phyloP scores from a whole-genome alignment of 2,888 invertebrate genomes.

The Drosophila atripex region DNA sequence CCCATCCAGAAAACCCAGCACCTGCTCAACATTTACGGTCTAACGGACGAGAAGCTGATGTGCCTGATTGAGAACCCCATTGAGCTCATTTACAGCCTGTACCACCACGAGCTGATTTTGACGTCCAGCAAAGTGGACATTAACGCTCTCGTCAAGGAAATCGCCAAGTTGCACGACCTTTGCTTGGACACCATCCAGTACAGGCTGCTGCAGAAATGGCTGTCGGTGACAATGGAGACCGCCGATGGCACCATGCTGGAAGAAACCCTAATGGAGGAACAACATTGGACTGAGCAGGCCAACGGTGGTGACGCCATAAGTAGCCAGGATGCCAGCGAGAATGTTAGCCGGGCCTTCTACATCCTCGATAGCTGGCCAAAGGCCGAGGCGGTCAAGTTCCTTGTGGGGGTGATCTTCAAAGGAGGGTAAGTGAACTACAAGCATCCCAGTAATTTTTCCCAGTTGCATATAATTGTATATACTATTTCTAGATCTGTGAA shows the following conservation, averaged over 20 bases:
- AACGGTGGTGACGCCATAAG: slow-evolving; percentile 42
- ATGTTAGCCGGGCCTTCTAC: slow-evolving; percentile 82
- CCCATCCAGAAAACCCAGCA: slow-evolving; percentile 83
- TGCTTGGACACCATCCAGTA: slow-evolving; percentile 80
- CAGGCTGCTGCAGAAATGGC: slow-evolving; percentile 82
- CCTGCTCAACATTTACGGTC: slow-evolving; percentile 80
- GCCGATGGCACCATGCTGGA: slow-evolving; percentile 78
- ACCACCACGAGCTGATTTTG: slow-evolving; percentile 81
- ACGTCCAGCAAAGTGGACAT: slow-evolving; percentile 81
- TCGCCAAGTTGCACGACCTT: slow-evolving; percentile 79
- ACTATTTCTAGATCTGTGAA: slow-evolving; percentile 63
- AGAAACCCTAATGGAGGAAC: slow-evolving; percentile 83
- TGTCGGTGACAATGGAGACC: slow-evolving; percentile 76
- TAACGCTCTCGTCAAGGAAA: slow-evolving; percentile 81
- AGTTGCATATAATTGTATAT: background rate
- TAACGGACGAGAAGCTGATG: slow-evolving; percentile 82
- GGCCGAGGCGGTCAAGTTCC: slow-evolving; percentile 79
- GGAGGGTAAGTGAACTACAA: slow-evolving; percentile 74
- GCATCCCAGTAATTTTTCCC: background rate
- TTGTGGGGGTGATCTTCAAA: slow-evolving; percentile 81
- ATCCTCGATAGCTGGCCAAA: slow-evolving; percentile 83
- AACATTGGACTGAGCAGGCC: slow-evolving; percentile 59
- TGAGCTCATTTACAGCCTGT: slow-evolving; percentile 81
- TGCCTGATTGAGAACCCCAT: slow-evolving; percentile 81
- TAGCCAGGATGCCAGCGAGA: slow-evolving; percentile 72